These are phyloP conservation scores for Pluvialis apricaria DNA, from an alignment of 2,113 vertebrate genomes.

Conservation along the genomic window DNA sequence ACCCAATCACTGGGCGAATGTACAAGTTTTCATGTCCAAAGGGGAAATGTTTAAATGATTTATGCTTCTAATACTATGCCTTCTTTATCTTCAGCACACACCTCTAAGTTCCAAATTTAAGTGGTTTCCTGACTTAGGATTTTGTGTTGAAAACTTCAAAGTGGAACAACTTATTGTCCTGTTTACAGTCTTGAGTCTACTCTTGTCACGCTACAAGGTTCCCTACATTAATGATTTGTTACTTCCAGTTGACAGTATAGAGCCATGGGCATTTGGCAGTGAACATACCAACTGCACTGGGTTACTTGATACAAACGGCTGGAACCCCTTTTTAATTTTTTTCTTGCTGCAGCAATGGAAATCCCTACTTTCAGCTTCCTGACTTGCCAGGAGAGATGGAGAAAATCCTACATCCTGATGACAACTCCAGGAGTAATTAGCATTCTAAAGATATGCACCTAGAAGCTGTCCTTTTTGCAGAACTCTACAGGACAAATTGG, in stretches of 20 bases:
- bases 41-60: neutral
- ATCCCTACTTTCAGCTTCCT: neutral
- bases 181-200: neutral
- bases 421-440: neutral
- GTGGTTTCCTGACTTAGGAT: neutral
- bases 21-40: neutral
- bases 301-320: neutral
- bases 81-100: neutral
- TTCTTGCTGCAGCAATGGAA: neutral
- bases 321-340: neutral
- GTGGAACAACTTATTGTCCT: neutral
- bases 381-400: neutral
- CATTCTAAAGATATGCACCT: neutral
- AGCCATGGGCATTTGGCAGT: neutral
- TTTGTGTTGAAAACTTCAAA: neutral
- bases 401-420: neutral
- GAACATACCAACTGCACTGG: neutral
- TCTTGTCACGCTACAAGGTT: neutral
- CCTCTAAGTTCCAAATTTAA: neutral
- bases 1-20: neutral
- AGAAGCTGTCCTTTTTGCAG: neutral
- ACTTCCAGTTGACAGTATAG: neutral
- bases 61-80: neutral
- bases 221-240: neutral
- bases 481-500: neutral